phyloP scores from a whole-genome alignment of 2,797 vertebrate species.

The Leptoclinus maculatus region DNA sequence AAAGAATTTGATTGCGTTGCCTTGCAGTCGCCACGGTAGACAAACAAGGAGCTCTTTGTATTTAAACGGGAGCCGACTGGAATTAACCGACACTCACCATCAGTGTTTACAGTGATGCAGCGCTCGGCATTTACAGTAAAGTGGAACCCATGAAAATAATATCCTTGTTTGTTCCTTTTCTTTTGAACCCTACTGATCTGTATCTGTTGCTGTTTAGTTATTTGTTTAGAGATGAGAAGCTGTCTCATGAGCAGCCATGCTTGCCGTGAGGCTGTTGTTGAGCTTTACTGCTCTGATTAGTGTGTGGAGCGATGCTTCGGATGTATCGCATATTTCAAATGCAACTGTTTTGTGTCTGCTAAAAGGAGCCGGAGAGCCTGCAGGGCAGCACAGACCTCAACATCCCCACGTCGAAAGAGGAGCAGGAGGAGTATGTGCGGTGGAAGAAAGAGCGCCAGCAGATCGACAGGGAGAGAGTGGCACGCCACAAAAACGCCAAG shows the following conservation, averaged over 20 bases:
- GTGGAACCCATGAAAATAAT: background rate
- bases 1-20: conserved; percentile 26
- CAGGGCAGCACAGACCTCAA: conserved; percentile 78
- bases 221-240: conserved; percentile 4
- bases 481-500: conserved; percentile 93
- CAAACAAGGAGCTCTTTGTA: conserved; percentile 23
- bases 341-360: conserved; percentile 26
- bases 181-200: conserved; percentile 13
- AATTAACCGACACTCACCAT: conserved; percentile 8
- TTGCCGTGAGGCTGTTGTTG: conserved; percentile 21
- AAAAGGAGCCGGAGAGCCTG: conserved; percentile 62
- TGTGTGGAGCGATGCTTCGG: conserved; percentile 13
- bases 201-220: conserved; percentile 7
- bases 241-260: conserved; percentile 27
- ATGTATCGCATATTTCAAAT: conserved; percentile 22
- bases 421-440: conserved; percentile 88
- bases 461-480: conserved; percentile 93
- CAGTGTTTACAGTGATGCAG: conserved; percentile 33
- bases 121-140: conserved; percentile 10
- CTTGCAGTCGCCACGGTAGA: conserved; percentile 9
- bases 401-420: conserved; percentile 82
- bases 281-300: conserved; percentile 20
- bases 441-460: conserved; percentile 96
- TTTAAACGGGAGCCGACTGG: conserved; percentile 9
- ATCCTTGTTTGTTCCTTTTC: conserved; percentile 2